Evolutionary conservation across 2,888 invertebrate species (phyloP).

Genomic region (Cyaniris semiargus): DNA sequence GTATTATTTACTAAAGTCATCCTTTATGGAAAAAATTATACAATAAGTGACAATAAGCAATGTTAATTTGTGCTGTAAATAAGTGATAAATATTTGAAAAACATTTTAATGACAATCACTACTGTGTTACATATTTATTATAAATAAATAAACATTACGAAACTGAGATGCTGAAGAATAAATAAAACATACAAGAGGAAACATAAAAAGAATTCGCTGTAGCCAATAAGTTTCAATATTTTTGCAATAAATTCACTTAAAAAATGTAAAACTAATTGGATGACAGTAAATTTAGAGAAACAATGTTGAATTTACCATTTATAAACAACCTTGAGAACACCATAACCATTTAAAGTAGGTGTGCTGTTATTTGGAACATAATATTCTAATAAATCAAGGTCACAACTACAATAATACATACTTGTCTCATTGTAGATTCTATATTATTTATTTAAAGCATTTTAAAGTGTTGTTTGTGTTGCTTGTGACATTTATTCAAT

Average conservation of each 20-base stretch:
- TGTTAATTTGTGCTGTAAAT: too few species aligned
- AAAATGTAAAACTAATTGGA: neutral
- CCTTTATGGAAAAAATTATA: too few species aligned
- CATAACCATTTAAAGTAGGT: conserved; percentile 9
- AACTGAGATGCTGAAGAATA: neutral
- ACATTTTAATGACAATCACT: neutral
- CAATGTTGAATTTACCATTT: neutral
- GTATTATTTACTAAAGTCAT: too few species aligned
- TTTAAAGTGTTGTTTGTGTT: neutral
- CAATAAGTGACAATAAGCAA: too few species aligned
- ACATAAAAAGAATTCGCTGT: neutral
- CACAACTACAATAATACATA: neutral
- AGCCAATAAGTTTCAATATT: neutral
- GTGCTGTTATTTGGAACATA: neutral
- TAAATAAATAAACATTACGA: neutral
- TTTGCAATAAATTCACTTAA: neutral
- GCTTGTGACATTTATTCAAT: too few species aligned
- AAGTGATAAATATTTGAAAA: neutral
- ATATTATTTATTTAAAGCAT: neutral
- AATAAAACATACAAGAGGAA: neutral
- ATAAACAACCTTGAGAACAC: neutral
- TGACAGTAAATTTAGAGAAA: neutral
- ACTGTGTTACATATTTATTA: too few species aligned
- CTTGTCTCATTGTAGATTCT: neutral
- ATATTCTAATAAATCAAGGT: neutral